These are phyloP conservation scores for Rapana venosa DNA, from an alignment of 2,888 invertebrate species.

Conservation along the genomic window DNA sequence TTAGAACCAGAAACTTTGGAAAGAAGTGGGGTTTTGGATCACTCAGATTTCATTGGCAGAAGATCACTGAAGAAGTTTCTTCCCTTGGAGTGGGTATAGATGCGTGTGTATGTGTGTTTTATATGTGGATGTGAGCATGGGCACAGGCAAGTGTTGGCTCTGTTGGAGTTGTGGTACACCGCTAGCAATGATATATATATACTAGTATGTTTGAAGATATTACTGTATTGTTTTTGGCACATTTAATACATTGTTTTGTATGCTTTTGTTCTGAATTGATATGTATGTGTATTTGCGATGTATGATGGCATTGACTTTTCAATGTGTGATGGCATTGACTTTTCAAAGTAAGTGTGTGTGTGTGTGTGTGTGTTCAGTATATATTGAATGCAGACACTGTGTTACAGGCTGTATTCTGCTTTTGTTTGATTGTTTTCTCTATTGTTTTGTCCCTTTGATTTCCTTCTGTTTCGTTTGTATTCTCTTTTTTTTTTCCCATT, in stretches of 20 bases:
- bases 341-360: not conserved
- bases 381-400: not conserved
- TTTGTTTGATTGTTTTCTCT: not conserved
- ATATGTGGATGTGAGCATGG: not conserved
- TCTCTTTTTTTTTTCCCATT: not conserved
- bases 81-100: not conserved
- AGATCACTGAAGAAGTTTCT: not conserved
- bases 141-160: not conserved
- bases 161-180: no score
- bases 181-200: no score
- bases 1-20: not conserved
- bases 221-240: no score
- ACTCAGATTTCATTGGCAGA: not conserved
- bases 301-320: no score
- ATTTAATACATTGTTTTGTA: no score
- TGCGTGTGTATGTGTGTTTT: not conserved
- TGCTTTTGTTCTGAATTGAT: no score
- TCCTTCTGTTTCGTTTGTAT: not conserved
- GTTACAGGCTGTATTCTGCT: not conserved
- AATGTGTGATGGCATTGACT: no score
- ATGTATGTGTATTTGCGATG: no score
- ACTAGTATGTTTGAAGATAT: no score
- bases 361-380: not conserved
- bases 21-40: not conserved
- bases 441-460: not conserved